Evolutionary conservation across 2,113 vertebrate species (phyloP).

Genomic region (Sapajus apella): DNA sequence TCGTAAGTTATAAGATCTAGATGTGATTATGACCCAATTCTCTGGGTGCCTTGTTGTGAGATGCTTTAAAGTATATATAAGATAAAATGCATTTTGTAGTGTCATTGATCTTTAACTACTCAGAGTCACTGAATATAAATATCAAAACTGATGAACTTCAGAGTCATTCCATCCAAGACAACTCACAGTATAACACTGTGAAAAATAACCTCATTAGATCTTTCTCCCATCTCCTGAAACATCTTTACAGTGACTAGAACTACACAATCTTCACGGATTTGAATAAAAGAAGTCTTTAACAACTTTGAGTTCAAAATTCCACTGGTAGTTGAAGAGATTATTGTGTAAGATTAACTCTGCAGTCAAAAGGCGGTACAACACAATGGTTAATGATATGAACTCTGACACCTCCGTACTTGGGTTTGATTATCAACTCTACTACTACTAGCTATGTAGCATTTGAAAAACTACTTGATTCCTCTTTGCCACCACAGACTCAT

Average conservation of each 20-base stretch:
- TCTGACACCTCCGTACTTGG: neutral
- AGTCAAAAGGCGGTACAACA: neutral
- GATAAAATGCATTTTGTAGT: conserved; percentile 72
- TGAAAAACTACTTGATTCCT: neutral
- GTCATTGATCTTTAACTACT: conserved; percentile 70
- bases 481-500: neutral
- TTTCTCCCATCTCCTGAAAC: neutral
- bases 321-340: conserved; percentile 43
- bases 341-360: neutral
- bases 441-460: neutral
- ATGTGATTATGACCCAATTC: conserved; percentile 49
- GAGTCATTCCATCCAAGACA: conserved; percentile 10
- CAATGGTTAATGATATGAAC: neutral
- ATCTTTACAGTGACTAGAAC: neutral
- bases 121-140: conserved; percentile 55
- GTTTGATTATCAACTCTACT: neutral
- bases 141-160: conserved; percentile 59
- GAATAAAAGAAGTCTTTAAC: conserved; percentile 50
- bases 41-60: conserved; percentile 60
- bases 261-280: conserved; percentile 20
- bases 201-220: conserved; percentile 43
- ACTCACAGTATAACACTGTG: neutral
- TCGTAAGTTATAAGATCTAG: conserved; percentile 57
- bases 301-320: neutral
- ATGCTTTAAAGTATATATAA: conserved; percentile 60